Evolutionary conservation across 1,140 invertebrate genomes (phyloP).

Genomic region (Drosophila tristis): DNA sequence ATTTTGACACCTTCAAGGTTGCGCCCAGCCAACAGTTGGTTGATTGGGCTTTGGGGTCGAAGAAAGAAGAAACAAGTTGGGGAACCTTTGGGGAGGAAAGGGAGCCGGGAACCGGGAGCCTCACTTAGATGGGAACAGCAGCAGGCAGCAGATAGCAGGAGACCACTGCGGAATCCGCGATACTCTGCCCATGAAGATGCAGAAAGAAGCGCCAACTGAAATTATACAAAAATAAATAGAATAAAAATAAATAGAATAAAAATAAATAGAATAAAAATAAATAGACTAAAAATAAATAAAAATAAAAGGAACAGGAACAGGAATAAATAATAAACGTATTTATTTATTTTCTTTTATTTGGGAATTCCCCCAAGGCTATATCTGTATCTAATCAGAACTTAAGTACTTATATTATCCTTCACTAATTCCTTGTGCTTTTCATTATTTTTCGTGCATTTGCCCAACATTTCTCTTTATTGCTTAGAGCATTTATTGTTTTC

Average conservation of each 20-base stretch:
- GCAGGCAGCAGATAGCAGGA: background rate
- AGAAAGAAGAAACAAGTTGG: conserved; percentile 10
- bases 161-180: background rate
- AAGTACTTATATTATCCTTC: background rate
- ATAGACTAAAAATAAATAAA: background rate
- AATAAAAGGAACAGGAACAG: background rate
- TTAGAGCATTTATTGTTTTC: conserved; percentile 3
- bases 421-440: no score
- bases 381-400: no score
- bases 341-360: no score
- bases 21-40: conserved; percentile 41
- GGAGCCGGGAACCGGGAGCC: background rate
- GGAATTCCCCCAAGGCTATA: no score
- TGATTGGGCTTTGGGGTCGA: conserved; percentile 15
- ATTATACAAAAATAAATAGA: background rate
- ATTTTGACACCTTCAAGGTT: conserved; percentile 82
- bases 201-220: background rate
- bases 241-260: no score
- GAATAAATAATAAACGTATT: background rate
- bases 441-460: no score
- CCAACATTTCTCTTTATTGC: no score
- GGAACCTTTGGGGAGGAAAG: conserved; percentile 9
- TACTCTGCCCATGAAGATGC: background rate
- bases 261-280: no score
- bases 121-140: background rate